phyloP scores from a whole-genome alignment of 2,113 vertebrate species.

The Coptodon bakossiorum region DNA sequence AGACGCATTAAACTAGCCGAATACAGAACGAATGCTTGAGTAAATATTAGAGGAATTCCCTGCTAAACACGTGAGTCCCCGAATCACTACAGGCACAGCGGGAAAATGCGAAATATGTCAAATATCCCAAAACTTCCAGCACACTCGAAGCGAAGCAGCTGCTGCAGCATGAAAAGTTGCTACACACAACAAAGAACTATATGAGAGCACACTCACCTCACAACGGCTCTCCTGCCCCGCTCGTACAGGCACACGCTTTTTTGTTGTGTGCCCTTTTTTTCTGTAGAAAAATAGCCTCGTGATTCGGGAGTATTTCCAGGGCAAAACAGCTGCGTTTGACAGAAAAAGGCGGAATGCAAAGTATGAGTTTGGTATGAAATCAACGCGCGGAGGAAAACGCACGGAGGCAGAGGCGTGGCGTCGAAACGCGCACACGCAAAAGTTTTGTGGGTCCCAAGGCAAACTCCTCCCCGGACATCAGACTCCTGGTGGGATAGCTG shows the following conservation, averaged over 20 bases:
- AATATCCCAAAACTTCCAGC: constrained; percentile 71
- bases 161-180: constrained; percentile 52
- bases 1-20: neutral
- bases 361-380: constrained; percentile 72
- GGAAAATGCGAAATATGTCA: constrained; percentile 71
- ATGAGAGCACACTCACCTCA: constrained; percentile 54
- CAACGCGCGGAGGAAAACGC: constrained; percentile 64
- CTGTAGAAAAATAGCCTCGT: neutral
- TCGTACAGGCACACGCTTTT: neutral
- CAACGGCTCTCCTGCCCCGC: constrained; percentile 23
- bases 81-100: constrained; percentile 29
- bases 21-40: neutral
- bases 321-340: constrained; percentile 39
- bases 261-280: neutral
- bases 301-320: neutral
- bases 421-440: constrained; percentile 55
- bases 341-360: constrained; percentile 68
- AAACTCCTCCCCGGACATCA: constrained; percentile 58
- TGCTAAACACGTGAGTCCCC: neutral
- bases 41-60: neutral
- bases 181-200: constrained; percentile 61
- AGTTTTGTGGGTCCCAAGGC: constrained; percentile 46
- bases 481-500: neutral
- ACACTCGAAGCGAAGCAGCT: constrained; percentile 49
- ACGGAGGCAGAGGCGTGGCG: constrained; percentile 60